A percentile compares a stretch with the other conserved stretches of the same genome.
Evolutionary conservation across 2,113 vertebrate genomes (phyloP).

Genomic region (Myiozetetes cayanensis): DNA sequence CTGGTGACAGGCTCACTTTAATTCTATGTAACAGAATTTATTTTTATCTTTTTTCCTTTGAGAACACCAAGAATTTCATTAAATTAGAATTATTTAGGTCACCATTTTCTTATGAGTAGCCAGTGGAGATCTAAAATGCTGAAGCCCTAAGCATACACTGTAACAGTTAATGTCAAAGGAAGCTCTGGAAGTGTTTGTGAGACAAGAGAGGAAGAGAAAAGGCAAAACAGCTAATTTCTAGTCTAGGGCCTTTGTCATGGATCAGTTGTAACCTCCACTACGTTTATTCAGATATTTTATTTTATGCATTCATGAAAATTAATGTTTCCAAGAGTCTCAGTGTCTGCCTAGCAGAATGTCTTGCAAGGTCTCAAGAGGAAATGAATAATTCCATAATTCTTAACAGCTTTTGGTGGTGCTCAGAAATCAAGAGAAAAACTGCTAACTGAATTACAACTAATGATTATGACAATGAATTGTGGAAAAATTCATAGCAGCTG

Average conservation of each 20-base stretch:
- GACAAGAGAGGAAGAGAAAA: background rate
- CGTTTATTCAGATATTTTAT: background rate
- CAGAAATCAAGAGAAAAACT: background rate
- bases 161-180: background rate
- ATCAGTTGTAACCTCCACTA: background rate
- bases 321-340: background rate
- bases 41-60: background rate
- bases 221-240: background rate
- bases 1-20: background rate
- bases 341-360: background rate
- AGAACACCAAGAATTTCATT: background rate
- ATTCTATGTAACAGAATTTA: background rate
- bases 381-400: background rate
- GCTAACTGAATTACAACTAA: background rate
- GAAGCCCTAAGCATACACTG: background rate
- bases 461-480: no score
- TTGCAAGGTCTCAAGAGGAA: constrained; percentile 13
- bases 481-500: background rate
- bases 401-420: background rate
- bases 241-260: background rate
- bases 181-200: background rate
- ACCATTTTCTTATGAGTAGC: background rate
- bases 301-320: background rate
- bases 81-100: background rate
- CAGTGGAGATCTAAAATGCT: background rate